Conservation (phyloP, 2,888 invertebrate species). For the Mythimna albipuncta region DNA sequence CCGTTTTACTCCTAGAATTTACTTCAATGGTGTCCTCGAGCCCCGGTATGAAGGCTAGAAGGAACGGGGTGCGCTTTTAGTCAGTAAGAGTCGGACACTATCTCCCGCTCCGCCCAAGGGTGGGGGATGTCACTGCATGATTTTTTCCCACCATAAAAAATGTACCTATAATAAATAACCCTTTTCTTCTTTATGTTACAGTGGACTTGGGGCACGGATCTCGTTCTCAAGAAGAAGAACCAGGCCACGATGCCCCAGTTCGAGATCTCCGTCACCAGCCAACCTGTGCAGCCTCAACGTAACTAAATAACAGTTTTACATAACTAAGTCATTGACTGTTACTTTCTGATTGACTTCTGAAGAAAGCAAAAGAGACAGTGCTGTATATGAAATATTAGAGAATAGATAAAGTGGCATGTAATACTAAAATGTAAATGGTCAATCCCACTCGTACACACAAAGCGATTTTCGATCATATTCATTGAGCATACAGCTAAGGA, state of each 20-base stretch:
- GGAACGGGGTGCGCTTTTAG: no score
- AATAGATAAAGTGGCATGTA: no score
- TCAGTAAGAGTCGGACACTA: no score
- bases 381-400: neutral
- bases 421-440: no score
- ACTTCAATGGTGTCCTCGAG: no score
- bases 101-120: no score
- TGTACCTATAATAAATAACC: neutral
- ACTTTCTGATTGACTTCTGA: constrained; percentile 7
- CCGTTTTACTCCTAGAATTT: neutral
- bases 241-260: constrained; percentile 72
- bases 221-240: constrained; percentile 75
- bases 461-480: no score
- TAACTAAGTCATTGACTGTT: constrained; percentile 33
- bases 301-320: constrained; percentile 43
- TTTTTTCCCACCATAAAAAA: no score
- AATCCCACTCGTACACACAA: no score
- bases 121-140: no score
- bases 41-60: no score
- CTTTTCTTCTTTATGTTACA: constrained; percentile 65
- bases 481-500: no score
- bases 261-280: constrained; percentile 68
- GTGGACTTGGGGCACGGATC: constrained; percentile 82
- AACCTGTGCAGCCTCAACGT: constrained; percentile 21
- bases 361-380: constrained; percentile 9